Percentiles rank a stretch among this genome's conserved stretches.
Conservation (phyloP, 1,140 invertebrate species). For the Ips nitidus region DNA sequence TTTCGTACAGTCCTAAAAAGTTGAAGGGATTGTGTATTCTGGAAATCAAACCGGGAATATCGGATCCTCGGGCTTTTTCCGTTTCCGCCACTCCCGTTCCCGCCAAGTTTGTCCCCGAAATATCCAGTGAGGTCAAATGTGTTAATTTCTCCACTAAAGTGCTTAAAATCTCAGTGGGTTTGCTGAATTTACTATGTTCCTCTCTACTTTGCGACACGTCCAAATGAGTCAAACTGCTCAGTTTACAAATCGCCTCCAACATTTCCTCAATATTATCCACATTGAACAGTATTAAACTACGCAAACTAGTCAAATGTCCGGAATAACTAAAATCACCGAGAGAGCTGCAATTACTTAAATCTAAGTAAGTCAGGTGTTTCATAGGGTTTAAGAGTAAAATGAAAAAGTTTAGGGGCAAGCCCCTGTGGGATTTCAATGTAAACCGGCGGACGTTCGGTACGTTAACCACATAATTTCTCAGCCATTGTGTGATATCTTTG, state of each 20-base stretch:
- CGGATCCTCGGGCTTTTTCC: constrained; percentile 53
- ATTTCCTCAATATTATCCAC: constrained; percentile 60
- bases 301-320: constrained; percentile 64
- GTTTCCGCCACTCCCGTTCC: constrained; percentile 70
- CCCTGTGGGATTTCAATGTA: constrained; percentile 59
- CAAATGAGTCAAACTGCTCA: constrained; percentile 68
- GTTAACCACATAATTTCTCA: constrained; percentile 60
- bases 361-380: constrained; percentile 69
- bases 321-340: constrained; percentile 61
- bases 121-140: constrained; percentile 79
- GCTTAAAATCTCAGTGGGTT: constrained; percentile 67
- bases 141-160: constrained; percentile 73
- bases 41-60: constrained; percentile 81
- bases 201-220: constrained; percentile 79
- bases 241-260: constrained; percentile 59
- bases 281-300: constrained; percentile 76
- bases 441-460: constrained; percentile 67
- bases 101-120: constrained; percentile 85
- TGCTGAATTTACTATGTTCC: constrained; percentile 63
- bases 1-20: constrained; percentile 89
- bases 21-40: constrained; percentile 77
- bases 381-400: constrained; percentile 61
- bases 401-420: constrained; percentile 56
- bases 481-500: constrained; percentile 49
- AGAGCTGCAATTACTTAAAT: constrained; percentile 73